Evolutionary conservation across 2,113 vertebrate species (phyloP).

Genomic region (Saguinus midas): DNA sequence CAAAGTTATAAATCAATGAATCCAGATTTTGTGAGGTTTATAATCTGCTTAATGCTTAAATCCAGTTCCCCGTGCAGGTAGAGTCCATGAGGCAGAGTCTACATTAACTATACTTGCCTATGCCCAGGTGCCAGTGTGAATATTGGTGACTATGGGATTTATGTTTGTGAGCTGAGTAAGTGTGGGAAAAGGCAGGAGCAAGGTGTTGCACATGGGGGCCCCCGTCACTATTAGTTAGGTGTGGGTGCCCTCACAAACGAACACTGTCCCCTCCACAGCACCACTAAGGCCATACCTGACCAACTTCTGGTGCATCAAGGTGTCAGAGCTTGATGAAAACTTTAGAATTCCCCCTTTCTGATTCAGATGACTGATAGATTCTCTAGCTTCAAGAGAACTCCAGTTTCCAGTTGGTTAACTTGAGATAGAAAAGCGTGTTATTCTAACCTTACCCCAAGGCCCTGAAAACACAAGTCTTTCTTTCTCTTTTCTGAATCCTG

Average conservation of each 20-base stretch:
- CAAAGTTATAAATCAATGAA: not conserved
- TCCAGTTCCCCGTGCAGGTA: not conserved
- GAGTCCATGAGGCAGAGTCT: not conserved
- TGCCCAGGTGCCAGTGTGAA: not conserved
- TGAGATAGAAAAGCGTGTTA: not conserved
- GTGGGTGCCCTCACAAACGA: not conserved
- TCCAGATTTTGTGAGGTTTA: not conserved
- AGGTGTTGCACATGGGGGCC: not conserved
- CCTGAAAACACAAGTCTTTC: not conserved
- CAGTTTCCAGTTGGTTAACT: not conserved
- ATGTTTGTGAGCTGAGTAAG: not conserved
- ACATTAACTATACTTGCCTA: not conserved
- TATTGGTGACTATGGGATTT: not conserved
- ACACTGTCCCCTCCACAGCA: rapidly evolving
- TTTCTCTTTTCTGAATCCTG: slow-evolving; percentile 32
- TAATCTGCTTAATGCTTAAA: not conserved
- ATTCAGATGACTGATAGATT: not conserved
- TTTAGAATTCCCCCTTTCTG: not conserved
- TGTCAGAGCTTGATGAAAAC: not conserved
- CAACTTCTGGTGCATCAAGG: not conserved
- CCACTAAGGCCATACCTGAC: not conserved
- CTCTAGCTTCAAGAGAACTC: not conserved
- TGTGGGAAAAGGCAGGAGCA: not conserved
- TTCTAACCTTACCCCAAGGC: not conserved
- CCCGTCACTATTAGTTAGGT: no score